Evolutionary conservation across 2,797 vertebrate genomes (phyloP).

Genomic region (Gobio occitaniae): DNA sequence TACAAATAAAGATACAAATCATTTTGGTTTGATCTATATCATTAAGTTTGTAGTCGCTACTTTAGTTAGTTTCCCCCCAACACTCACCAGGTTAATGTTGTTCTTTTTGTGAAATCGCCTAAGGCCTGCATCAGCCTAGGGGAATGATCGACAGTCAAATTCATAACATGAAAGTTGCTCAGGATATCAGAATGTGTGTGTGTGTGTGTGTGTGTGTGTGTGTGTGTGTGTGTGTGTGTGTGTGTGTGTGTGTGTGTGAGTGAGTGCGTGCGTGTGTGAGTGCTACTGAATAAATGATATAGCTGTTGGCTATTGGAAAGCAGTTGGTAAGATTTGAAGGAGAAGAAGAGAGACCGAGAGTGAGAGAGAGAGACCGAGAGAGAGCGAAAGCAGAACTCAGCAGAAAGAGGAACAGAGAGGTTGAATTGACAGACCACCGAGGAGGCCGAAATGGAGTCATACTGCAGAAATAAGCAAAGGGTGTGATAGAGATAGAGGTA

Average conservation of each 20-base stretch:
- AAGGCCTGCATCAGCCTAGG: constrained; percentile 24
- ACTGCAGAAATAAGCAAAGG: constrained; percentile 34
- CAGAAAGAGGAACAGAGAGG: constrained; percentile 28
- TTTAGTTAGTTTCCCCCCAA: background rate
- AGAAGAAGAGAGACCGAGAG: constrained; percentile 12
- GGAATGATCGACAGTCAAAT: constrained; percentile 38
- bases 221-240: constrained; percentile 2
- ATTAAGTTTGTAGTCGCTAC: background rate
- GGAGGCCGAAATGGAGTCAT: constrained; percentile 28
- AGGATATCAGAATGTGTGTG: constrained; percentile 20
- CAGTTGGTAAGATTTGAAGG: constrained; percentile 28
- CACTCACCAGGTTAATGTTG: constrained; percentile 46
- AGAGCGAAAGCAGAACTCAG: constrained; percentile 6
- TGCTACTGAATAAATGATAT: constrained; percentile 50
- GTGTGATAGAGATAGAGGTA: constrained; percentile 16
- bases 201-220: background rate
- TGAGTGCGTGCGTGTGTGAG: background rate
- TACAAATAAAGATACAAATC: background rate
- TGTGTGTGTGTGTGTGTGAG: background rate
- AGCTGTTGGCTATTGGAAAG: constrained; percentile 50
- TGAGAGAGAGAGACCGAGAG: constrained; percentile 8
- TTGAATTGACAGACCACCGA: constrained; percentile 35
- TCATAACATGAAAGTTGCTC: constrained; percentile 36
- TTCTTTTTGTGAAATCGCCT: constrained; percentile 18
- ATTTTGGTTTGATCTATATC: background rate